Evolutionary conservation across 2,113 vertebrate species (phyloP).

Genomic region (Hyperopisus bebe): DNA sequence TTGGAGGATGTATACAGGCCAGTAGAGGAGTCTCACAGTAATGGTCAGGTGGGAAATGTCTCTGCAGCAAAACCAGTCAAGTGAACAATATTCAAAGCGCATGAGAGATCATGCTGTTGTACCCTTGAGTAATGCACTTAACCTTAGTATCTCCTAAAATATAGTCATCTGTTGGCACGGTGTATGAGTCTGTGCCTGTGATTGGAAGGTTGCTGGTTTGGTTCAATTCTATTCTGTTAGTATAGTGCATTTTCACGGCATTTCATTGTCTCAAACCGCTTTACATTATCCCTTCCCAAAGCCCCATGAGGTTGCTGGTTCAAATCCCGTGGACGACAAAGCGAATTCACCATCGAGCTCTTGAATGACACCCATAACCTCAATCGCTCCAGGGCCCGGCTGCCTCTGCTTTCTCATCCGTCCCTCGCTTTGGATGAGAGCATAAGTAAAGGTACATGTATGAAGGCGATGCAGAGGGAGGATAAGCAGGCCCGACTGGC

Average conservation of each 20-base stretch:
- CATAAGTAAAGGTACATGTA: background rate
- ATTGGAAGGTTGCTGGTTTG: background rate
- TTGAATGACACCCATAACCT: background rate
- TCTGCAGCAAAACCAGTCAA: no score
- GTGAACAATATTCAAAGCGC: background rate
- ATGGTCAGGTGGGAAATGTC: background rate
- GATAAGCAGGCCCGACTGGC: background rate
- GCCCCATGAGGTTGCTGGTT: background rate
- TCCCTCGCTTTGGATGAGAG: background rate
- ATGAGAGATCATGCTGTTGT: background rate
- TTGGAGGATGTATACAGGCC: background rate
- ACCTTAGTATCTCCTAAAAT: background rate
- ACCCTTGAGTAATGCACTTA: background rate
- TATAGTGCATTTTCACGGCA: no score
- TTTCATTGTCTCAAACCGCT: no score
- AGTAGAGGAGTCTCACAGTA: background rate
- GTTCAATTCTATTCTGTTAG: no score
- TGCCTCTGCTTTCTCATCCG: background rate
- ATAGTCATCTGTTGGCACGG: background rate
- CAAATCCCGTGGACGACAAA: background rate
- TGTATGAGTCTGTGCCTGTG: background rate
- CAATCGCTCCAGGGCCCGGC: background rate
- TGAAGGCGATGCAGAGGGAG: background rate
- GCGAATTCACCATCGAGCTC: background rate
- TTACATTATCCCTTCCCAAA: background rate